A percentile compares a stretch with the other conserved stretches of the same genome.
These are phyloP conservation scores for Porites evermanni DNA, from an alignment of 92 coral and sea anemone species.

Conservation along the genomic window DNA sequence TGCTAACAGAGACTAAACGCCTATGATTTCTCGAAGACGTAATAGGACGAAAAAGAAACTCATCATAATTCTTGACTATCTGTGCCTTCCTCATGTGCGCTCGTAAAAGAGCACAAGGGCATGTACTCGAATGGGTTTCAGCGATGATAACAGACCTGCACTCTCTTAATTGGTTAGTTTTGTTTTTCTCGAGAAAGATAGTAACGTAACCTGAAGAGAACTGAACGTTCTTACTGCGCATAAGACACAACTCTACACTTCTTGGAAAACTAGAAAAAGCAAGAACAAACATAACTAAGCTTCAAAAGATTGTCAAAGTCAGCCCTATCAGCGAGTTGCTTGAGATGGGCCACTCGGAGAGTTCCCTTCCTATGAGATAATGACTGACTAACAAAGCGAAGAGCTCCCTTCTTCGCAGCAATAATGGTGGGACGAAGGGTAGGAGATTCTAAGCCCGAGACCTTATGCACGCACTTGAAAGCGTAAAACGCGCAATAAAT, in stretches of 20 bases:
- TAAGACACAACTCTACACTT: too few species aligned
- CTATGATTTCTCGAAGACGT: background rate
- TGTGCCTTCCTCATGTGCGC: background rate
- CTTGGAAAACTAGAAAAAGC: background rate
- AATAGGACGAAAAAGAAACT: background rate
- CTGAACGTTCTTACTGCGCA: too few species aligned
- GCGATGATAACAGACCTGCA: too few species aligned
- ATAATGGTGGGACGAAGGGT: conserved; percentile 24
- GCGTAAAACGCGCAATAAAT: conserved; percentile 29
- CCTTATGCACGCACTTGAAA: conserved; percentile 23
- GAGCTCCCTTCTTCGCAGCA: conserved; percentile 38
- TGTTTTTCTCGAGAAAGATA: too few species aligned
- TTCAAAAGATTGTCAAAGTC: background rate
- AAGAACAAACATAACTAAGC: background rate
- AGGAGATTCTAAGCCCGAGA: conserved; percentile 32
- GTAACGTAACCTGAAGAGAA: too few species aligned
- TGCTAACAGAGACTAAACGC: too few species aligned
- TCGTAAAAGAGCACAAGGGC: background rate
- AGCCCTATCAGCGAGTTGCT: conserved; percentile 22
- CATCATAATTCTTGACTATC: background rate
- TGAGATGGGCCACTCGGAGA: conserved; percentile 31
- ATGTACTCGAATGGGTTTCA: background rate
- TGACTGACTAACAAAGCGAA: conserved; percentile 7
- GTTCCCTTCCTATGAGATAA: conserved; percentile 33
- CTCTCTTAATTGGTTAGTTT: too few species aligned